Base-by-base conservation (phyloP, 1,140 invertebrate genomes). In the Meteorus sp. region DNA sequence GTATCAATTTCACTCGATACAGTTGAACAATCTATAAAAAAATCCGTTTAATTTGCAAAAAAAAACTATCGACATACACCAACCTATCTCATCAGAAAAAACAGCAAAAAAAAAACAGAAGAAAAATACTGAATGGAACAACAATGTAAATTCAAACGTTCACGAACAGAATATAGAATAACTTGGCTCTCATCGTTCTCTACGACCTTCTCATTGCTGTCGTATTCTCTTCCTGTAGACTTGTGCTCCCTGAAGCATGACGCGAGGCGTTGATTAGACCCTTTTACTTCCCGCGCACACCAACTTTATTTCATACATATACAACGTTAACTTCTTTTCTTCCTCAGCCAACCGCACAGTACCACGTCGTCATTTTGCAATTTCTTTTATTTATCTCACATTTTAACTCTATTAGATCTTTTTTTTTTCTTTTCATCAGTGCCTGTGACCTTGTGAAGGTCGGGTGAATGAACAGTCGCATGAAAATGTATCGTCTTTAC, bases 381-480 rank as follows among this genome's bases (percentile, higher is more conserved):
- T n/a, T n/a, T n/a, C n/a, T n/a, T n/a, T n/a, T n/a, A n/a, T n/a
- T n/a, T n/a, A n/a, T n/a, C n/a, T n/a, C n/a, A n/a, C n/a, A n/a
- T n/a, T n/a, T n/a, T n/a, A n/a, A n/a, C n/a, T n/a, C n/a, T n/a
- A n/a, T n/a, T n/a, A n/a, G n/a, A n/a, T 56, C 41, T 35, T 37
- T 62, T 60, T 58, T 59, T 56, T 54, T 61, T 55, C 45, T 35
- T 51, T 57, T 33, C 57, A 47, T 39, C 37, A 27, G 54, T 60
- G 54, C 41, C 58, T 63, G 67, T 79, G 76, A 77, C 77, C 77
- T 79, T 78, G 78, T 74, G 68, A 79, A 78, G 77, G 75, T 74
- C 76, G 74, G 76, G 78, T 79, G 75, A 79, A 80, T 71, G 77
- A 79, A 80, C 78, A 78, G 73, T 67, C 69, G 62, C 17, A 11